Base-by-base conservation (phyloP, 2,888 invertebrate species). In the Trissoscelio sp. region DNA sequence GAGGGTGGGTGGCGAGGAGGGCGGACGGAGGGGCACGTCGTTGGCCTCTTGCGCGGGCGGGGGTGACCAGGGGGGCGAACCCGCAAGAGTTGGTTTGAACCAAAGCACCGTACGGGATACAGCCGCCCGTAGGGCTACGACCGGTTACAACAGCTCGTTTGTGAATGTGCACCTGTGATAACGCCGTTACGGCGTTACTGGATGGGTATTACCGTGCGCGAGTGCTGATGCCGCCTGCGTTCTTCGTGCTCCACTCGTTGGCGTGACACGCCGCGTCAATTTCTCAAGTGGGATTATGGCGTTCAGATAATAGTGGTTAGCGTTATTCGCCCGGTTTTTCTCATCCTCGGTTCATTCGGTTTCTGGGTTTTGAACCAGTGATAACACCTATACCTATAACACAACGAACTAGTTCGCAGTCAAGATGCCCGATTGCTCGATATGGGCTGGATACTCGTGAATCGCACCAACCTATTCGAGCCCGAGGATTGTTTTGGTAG, bases 101-200 rank as follows among this genome's bases (percentile, higher is more conserved):
- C n/a, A n/a, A n/a, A n/a, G n/a, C n/a, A n/a, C n/a, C n/a, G n/a
- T n/a, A n/a, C n/a, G n/a, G n/a, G n/a, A n/a, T n/a, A n/a, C n/a
- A n/a, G n/a, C n/a, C n/a, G n/a, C n/a, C n/a, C n/a, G n/a, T n/a
- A n/a, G n/a, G n/a, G n/a, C n/a, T n/a, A n/a, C n/a, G n/a, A n/a
- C n/a, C n/a, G n/a, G n/a, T n/a, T n/a, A 39, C 58, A 62, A 60
- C 53, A 28, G 28, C 62, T 44, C 14, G 77, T 60, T 69, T 70
- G 78, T 78, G 57, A 78, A 78, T 78, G 78, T 78, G 78, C 78
- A 78, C 78, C 78, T 70, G 78, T 78, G 78, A 78, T 78, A 62
- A 46, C 69, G 46, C 62, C 69, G 31, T 22, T 46, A 24, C 58
- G 58, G 46, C 77, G 18, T n/a, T n/a, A n/a, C 55, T 69, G 77